These are phyloP conservation scores for Volucella bombylans DNA, from an alignment of 2,888 invertebrate species.

Conservation along the genomic window DNA sequence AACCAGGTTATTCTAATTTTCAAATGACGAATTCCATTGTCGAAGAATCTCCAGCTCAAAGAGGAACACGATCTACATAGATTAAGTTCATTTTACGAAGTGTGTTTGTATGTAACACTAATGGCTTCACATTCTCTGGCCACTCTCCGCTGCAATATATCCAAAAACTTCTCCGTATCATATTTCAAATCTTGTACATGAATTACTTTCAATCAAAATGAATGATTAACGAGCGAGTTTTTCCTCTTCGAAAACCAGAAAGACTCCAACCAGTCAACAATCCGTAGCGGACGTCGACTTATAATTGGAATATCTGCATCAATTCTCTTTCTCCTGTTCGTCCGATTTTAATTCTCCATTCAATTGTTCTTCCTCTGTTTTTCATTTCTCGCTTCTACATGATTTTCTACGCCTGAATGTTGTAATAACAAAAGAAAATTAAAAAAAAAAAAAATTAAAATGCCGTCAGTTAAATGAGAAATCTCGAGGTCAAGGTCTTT, in stretches of 20 bases:
- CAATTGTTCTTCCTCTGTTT: neutral
- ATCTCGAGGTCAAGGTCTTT: constrained; percentile 64
- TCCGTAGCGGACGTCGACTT: constrained; percentile 44
- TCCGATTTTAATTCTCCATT: constrained; percentile 3
- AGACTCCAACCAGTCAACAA: constrained; percentile 20
- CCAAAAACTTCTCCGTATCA: neutral
- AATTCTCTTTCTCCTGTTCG: constrained; percentile 27
- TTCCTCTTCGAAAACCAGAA: constrained; percentile 3
- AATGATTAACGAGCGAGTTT: constrained; percentile 37
- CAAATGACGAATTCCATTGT: too few species aligned
- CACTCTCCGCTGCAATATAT: constrained; percentile 16
- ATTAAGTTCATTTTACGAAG: too few species aligned
- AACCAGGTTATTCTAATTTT: too few species aligned
- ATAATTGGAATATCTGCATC: constrained; percentile 51
- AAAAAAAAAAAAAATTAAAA: constrained; percentile 8
- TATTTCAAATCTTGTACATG: constrained; percentile 18
- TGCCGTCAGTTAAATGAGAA: constrained; percentile 21
- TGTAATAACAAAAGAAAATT: constrained; percentile 36
- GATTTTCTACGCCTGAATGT: constrained; percentile 15
- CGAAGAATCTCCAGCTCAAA: too few species aligned
- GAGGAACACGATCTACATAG: too few species aligned
- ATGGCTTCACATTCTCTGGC: neutral
- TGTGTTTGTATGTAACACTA: too few species aligned
- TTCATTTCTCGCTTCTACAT: neutral
- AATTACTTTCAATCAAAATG: constrained; percentile 32